Percentiles rank a stretch among this genome's conserved stretches.
phyloP scores from a whole-genome alignment of 37 sponge, comb jelly and placozoan species.

The Aplysina aerophoba region DNA sequence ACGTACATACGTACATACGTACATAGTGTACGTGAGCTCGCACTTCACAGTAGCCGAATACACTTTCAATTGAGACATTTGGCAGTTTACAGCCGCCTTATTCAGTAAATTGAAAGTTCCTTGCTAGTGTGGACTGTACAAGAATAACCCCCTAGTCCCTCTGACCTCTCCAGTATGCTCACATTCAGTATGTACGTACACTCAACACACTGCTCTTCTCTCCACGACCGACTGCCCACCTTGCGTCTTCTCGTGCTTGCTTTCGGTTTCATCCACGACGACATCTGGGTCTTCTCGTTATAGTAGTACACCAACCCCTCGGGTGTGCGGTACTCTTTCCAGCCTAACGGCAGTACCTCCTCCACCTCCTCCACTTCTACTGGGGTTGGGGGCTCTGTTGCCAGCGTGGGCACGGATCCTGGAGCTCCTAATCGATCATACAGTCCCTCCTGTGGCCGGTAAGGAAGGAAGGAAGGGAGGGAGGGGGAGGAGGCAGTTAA shows the following conservation, averaged over 20 bases:
- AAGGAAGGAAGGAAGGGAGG: neutral
- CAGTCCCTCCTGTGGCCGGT: slow-evolving; percentile 11
- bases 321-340: slow-evolving; percentile 73
- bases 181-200: no score
- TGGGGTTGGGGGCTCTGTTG: neutral
- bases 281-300: slow-evolving; percentile 55
- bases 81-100: no score
- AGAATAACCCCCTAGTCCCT: no score
- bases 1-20: no score
- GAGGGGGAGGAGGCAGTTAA: neutral
- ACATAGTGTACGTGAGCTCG: no score
- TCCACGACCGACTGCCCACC: neutral
- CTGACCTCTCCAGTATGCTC: no score
- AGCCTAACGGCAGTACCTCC: slow-evolving; percentile 52
- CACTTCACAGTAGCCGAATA: no score
- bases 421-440: slow-evolving; percentile 3
- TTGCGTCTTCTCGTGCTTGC: neutral
- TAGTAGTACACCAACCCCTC: slow-evolving; percentile 72
- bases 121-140: no score
- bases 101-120: no score
- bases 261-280: slow-evolving; percentile 71
- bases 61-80: no score
- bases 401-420: neutral
- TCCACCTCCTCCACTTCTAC: neutral
- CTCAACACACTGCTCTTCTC: slow-evolving; percentile 21